Conservation (phyloP, 2,797 vertebrate species). For the Morus bassanus region DNA sequence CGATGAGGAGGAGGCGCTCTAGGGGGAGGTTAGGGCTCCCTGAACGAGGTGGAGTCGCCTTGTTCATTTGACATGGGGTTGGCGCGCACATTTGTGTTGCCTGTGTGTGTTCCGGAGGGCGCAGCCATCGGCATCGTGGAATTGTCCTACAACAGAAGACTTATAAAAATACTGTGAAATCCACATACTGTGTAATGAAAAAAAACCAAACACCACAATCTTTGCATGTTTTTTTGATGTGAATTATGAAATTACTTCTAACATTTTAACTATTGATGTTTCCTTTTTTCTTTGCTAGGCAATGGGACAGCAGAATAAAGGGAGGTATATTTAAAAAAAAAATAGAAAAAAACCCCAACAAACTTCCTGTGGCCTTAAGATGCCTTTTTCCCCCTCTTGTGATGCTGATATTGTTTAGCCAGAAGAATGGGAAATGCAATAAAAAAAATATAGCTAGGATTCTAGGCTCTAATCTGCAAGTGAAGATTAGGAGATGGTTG, state of each 20-base stretch:
- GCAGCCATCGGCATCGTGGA: rapidly evolving
- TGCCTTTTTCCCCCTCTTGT: rapidly evolving
- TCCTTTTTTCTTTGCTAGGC: no score
- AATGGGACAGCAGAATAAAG: not conserved
- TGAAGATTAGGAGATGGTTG: not conserved
- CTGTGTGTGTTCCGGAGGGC: rapidly evolving
- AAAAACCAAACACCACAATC: rapidly evolving
- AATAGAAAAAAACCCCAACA: rapidly evolving
- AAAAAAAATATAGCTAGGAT: rapidly evolving
- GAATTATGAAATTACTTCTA: rapidly evolving
- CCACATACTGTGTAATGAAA: rapidly evolving
- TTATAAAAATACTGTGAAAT: rapidly evolving
- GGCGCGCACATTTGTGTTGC: rapidly evolving
- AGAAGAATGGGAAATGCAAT: rapidly evolving
- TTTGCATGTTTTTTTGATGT: rapidly evolving
- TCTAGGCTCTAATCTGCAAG: not conserved
- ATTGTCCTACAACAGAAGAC: rapidly evolving
- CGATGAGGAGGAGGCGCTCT: rapidly evolving
- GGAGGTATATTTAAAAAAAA: rapidly evolving
- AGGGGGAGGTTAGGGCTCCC: no score
- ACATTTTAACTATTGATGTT: rapidly evolving
- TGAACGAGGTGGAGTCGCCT: rapidly evolving
- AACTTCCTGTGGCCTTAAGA: rapidly evolving
- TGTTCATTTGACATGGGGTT: rapidly evolving
- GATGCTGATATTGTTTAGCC: rapidly evolving